Evolutionary conservation across 2,113 vertebrate species (phyloP).

Genomic region (Haemorhous mexicanus): DNA sequence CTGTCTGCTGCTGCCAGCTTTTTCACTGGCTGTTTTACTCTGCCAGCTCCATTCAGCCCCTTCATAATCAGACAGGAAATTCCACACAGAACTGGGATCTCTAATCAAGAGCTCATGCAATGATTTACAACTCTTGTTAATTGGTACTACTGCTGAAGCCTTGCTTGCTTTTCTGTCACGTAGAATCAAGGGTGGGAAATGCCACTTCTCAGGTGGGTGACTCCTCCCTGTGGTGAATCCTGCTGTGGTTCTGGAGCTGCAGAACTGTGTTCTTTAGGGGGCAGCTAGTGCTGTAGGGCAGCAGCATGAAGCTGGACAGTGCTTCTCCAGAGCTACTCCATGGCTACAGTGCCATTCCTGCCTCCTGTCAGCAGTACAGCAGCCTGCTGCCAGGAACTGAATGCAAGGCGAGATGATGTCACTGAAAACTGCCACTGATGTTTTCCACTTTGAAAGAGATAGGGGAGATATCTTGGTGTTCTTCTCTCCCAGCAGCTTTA

Average conservation of each 20-base stretch:
- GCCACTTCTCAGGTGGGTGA: neutral
- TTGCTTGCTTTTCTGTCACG: neutral
- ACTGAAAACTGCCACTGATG: neutral
- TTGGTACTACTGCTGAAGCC: neutral
- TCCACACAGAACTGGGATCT: neutral
- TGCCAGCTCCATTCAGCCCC: neutral
- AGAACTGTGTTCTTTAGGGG: neutral
- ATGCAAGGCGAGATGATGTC: rapidly evolving
- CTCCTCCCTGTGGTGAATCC: neutral
- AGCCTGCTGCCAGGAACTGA: neutral
- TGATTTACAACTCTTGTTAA: neutral
- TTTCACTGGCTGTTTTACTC: neutral
- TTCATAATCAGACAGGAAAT: conserved; percentile 2
- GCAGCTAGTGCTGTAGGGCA: neutral
- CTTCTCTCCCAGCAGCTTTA: neutral
- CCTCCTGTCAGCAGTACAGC: neutral
- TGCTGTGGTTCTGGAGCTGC: neutral
- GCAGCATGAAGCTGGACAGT: neutral
- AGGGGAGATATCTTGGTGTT: neutral
- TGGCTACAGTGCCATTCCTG: neutral
- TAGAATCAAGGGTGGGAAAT: neutral
- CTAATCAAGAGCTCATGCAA: neutral
- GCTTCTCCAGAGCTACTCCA: neutral
- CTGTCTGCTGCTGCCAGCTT: neutral
- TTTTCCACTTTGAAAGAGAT: neutral